Evolutionary conservation across 1,140 invertebrate genomes (phyloP).

Genomic region (Cotesia glomerata): DNA sequence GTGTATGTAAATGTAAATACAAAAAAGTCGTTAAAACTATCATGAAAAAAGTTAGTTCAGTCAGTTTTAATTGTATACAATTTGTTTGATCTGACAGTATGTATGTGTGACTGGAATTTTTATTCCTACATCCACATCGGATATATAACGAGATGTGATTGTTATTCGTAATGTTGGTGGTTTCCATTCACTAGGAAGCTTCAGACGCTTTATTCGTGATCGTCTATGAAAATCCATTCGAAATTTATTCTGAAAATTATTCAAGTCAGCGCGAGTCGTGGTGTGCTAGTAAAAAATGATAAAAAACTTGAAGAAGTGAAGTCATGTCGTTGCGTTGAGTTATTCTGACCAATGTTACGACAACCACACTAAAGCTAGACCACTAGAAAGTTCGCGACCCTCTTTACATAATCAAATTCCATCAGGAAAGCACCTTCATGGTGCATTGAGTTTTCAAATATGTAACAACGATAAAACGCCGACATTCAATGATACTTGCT

Average conservation of each 20-base stretch:
- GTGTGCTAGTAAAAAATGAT: neutral
- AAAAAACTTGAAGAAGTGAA: neutral
- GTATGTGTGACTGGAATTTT: too few relatives aligned
- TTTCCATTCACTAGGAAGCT: neutral
- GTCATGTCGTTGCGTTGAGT: slow-evolving; percentile 29
- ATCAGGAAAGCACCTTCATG: slow-evolving; percentile 43
- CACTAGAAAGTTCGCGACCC: slow-evolving; percentile 36
- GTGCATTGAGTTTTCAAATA: neutral
- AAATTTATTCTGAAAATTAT: slow-evolving; percentile 38
- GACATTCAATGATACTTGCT: too few relatives aligned
- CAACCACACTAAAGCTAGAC: slow-evolving; percentile 26
- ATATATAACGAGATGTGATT: slow-evolving; percentile 12
- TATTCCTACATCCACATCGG: too few relatives aligned
- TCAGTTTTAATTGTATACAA: too few relatives aligned
- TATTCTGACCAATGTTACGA: slow-evolving; percentile 33
- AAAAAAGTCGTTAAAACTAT: too few relatives aligned
- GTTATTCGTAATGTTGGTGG: slow-evolving; percentile 3
- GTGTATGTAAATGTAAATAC: too few relatives aligned
- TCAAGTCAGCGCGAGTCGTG: slow-evolving; percentile 7
- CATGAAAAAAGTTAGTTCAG: too few relatives aligned
- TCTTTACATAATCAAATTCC: slow-evolving; percentile 48
- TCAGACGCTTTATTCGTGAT: slow-evolving; percentile 8
- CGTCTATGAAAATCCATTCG: slow-evolving; percentile 22
- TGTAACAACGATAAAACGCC: neutral
- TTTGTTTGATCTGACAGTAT: too few relatives aligned